Evolutionary conservation across 2,797 vertebrate genomes (phyloP).

Genomic region (Myotis daubentonii): DNA sequence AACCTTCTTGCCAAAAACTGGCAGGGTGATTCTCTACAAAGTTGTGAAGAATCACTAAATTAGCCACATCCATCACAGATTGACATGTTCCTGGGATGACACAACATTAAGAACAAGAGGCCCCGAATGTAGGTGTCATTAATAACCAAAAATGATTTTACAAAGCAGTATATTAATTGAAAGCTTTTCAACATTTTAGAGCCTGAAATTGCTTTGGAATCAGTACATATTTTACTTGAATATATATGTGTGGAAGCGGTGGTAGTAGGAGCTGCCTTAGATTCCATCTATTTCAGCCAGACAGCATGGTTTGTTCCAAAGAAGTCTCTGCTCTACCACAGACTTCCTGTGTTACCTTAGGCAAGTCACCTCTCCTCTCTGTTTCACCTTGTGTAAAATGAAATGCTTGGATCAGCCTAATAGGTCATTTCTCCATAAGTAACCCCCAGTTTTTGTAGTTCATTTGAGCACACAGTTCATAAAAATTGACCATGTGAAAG

Average conservation of each 20-base stretch:
- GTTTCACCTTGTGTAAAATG: not conserved
- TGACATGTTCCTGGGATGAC: not conserved
- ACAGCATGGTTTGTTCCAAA: not conserved
- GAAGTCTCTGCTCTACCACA: not conserved
- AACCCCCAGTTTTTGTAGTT: not conserved
- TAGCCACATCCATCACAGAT: slow-evolving; percentile 4
- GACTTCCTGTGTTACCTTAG: not conserved
- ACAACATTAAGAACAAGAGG: not conserved
- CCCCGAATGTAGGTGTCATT: not conserved
- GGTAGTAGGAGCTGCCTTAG: not conserved
- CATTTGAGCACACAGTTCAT: not conserved
- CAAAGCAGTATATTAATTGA: not conserved
- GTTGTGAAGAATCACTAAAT: slow-evolving; percentile 39
- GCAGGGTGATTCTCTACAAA: slow-evolving; percentile 20
- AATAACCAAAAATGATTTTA: slow-evolving; percentile 48
- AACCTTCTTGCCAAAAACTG: slow-evolving; percentile 10
- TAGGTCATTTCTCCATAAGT: not conserved
- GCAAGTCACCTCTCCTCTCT: not conserved
- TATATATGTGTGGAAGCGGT: not conserved
- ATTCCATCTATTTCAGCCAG: not conserved
- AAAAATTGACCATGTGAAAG: not conserved
- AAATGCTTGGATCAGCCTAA: not conserved
- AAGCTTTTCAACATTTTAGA: slow-evolving; percentile 39
- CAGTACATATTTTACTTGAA: slow-evolving; percentile 7
- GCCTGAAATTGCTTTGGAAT: slow-evolving; percentile 27